These are phyloP conservation scores for Saturnia pavonia DNA, from an alignment of 2,888 invertebrate genomes.

Conservation along the genomic window DNA sequence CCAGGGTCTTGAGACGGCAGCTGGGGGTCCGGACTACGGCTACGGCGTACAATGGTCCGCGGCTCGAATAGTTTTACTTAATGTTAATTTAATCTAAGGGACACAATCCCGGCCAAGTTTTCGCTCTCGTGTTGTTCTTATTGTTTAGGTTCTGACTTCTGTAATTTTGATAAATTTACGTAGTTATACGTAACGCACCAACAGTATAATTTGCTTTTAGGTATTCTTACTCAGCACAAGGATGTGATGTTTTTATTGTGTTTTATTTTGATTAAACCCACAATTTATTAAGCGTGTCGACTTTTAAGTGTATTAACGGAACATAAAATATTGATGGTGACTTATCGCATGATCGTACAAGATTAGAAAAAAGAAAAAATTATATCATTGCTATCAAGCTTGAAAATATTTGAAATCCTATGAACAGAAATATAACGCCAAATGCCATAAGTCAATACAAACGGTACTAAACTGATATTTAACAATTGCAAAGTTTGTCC, in stretches of 20 bases:
- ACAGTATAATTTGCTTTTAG: too few species aligned
- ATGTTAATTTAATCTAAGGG: constrained; percentile 81
- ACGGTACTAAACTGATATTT: background rate
- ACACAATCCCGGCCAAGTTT: constrained; percentile 66
- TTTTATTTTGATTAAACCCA: too few species aligned
- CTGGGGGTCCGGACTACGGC: constrained; percentile 33
- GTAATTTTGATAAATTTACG: constrained; percentile 47
- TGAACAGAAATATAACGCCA: background rate
- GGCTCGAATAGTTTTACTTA: constrained; percentile 72
- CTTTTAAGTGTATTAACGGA: background rate
- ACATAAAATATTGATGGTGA: background rate
- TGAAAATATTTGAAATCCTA: background rate
- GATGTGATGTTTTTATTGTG: background rate
- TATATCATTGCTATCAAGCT: background rate
- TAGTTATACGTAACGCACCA: constrained; percentile 22
- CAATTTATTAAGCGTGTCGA: too few species aligned
- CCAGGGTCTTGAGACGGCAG: constrained; percentile 56
- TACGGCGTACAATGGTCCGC: constrained; percentile 21
- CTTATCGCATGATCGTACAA: background rate
- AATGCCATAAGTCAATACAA: background rate
- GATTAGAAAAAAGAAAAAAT: background rate
- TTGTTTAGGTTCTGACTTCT: constrained; percentile 25
- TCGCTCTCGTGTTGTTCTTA: constrained; percentile 62
- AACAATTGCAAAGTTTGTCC: background rate
- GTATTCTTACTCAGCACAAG: too few species aligned